Percentiles rank a stretch among this genome's conserved stretches.
Conservation (phyloP, 2,113 vertebrate species). For the Silurus asotus region DNA sequence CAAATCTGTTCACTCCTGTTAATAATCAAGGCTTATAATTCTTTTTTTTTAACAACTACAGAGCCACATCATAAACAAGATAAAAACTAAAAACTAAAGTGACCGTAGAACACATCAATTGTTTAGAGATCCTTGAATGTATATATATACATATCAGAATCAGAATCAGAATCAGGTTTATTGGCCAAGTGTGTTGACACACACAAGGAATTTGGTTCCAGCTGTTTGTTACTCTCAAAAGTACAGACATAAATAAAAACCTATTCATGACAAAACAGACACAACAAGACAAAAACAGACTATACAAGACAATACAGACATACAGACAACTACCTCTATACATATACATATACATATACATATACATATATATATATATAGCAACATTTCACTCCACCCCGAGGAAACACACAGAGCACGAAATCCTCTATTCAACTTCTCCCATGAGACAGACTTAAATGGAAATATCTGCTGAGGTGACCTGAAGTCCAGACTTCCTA, state of each 20-base stretch:
- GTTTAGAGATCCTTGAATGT: not conserved
- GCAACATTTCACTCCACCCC: slow-evolving; percentile 39
- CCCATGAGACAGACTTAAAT: slow-evolving; percentile 55
- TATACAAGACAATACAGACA: too few species aligned
- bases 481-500: slow-evolving; percentile 59
- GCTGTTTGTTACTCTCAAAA: too few species aligned
- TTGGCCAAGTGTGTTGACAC: too few species aligned
- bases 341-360: slow-evolving; percentile 25
- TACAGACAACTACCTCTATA: too few species aligned
- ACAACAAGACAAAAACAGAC: too few species aligned
- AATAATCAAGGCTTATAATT: slow-evolving; percentile 9
- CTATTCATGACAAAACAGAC: too few species aligned
- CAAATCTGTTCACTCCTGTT: slow-evolving; percentile 45
- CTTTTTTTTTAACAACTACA: not conserved
- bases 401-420: slow-evolving; percentile 30
- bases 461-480: slow-evolving; percentile 62
- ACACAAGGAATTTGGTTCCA: too few species aligned
- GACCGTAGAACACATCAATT: not conserved
- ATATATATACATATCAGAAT: too few species aligned
- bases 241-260: too few species aligned
- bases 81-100: slow-evolving; percentile 8
- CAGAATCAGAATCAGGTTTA: too few species aligned
- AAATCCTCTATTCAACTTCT: slow-evolving; percentile 45
- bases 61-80: not conserved
- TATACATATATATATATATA: slow-evolving; percentile 33